phyloP scores from a whole-genome alignment of 2,113 vertebrate species.

The Copsychus sechellarum region DNA sequence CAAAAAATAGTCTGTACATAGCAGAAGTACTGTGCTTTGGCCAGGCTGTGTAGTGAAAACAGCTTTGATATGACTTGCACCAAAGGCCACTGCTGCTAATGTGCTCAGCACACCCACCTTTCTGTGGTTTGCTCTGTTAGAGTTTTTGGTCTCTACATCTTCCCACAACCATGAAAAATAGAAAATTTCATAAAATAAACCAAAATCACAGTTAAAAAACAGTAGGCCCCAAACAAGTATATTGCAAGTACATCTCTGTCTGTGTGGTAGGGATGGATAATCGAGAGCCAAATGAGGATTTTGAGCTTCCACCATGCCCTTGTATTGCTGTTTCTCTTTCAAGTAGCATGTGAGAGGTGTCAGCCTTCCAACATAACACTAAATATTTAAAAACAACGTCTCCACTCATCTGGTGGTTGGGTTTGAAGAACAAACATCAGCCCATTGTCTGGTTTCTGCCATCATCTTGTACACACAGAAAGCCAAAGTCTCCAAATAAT shows the following conservation, averaged over 20 bases:
- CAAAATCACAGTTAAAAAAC: background rate
- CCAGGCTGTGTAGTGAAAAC: background rate
- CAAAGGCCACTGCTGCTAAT: fast-evolving
- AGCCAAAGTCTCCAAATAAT: slow-evolving; percentile 48
- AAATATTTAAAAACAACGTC: slow-evolving; percentile 30
- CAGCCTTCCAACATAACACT: background rate
- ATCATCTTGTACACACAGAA: slow-evolving; percentile 2
- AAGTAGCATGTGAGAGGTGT: background rate
- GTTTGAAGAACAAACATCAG: slow-evolving; percentile 29
- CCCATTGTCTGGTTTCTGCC: slow-evolving; percentile 28
- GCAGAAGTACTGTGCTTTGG: background rate
- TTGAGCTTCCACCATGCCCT: background rate
- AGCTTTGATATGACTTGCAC: fast-evolving
- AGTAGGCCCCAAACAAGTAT: background rate
- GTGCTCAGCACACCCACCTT: background rate
- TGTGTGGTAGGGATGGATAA: background rate
- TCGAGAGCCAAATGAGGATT: background rate
- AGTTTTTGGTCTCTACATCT: background rate
- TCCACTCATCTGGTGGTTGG: background rate
- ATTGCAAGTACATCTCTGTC: background rate
- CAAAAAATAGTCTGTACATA: background rate
- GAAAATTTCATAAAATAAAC: background rate
- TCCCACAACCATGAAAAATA: background rate
- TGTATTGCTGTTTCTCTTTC: background rate
- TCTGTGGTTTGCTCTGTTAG: background rate